A percentile compares a stretch with the other conserved stretches of the same genome.
Evolutionary conservation across 2,113 vertebrate species (phyloP).

Genomic region (Sphaerodactylus townsendi): DNA sequence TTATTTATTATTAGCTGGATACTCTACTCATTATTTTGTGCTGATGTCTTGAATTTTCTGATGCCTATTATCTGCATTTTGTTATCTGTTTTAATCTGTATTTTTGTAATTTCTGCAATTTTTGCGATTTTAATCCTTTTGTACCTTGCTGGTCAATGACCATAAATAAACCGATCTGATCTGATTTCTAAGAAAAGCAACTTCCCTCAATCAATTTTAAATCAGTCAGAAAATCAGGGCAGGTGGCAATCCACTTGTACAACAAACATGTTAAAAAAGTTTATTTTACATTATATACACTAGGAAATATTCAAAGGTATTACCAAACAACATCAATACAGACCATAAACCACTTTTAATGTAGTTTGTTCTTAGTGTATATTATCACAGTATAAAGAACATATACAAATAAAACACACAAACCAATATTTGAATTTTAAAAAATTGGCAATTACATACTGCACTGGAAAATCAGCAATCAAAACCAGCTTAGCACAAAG

Average conservation of each 20-base stretch:
- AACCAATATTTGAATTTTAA: conserved; percentile 71
- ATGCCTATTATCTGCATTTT: too few species aligned
- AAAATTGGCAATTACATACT: conserved; percentile 72
- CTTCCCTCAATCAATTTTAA: conserved; percentile 35
- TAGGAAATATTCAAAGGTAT: conserved; percentile 78
- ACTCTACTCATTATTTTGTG: too few species aligned
- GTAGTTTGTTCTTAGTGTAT: conserved; percentile 78
- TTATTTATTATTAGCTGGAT: too few species aligned
- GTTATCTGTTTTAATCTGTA: too few species aligned
- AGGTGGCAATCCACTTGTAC: conserved; percentile 69
- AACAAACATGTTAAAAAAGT: conserved; percentile 80
- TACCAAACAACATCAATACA: conserved; percentile 76
- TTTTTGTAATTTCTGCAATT: too few species aligned
- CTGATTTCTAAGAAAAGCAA: background rate
- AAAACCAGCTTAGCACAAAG: conserved; percentile 73
- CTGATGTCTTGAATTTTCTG: too few species aligned
- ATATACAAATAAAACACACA: conserved; percentile 58
- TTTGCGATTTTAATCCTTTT: too few species aligned
- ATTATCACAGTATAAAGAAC: conserved; percentile 78
- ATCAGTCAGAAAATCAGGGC: conserved; percentile 52
- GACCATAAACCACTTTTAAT: conserved; percentile 76
- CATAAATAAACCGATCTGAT: too few species aligned
- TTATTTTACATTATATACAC: conserved; percentile 88
- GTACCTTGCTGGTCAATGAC: too few species aligned
- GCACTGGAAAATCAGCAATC: conserved; percentile 70